These are phyloP conservation scores for Sander vitreus DNA, from an alignment of 2,113 vertebrate species.

Conservation along the genomic window DNA sequence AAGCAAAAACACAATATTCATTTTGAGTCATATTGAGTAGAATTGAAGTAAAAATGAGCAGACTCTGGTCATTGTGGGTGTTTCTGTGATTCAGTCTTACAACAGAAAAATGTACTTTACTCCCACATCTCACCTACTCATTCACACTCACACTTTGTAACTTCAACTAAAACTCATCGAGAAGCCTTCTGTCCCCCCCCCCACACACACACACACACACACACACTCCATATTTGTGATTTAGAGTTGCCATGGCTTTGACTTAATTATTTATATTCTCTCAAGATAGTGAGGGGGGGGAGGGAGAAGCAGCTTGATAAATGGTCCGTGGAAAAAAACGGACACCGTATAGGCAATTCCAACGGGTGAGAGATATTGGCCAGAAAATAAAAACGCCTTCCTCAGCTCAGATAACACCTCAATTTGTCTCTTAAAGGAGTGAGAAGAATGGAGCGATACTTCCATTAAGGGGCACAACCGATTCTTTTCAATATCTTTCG, in stretches of 20 bases:
- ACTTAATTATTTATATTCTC: constrained; percentile 60
- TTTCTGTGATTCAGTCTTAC: constrained; percentile 11
- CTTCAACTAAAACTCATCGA: constrained; percentile 14
- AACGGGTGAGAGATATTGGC: constrained; percentile 35
- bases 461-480: constrained; percentile 47
- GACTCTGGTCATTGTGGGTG: not conserved
- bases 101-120: constrained; percentile 7
- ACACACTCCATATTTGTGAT: constrained; percentile 49
- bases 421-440: constrained; percentile 61
- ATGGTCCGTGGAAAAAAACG: constrained; percentile 39
- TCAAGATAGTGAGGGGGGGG: not conserved
- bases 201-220: no score
- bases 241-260: constrained; percentile 35
- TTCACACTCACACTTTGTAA: constrained; percentile 37
- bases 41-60: not conserved
- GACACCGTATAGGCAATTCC: constrained; percentile 58
- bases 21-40: not conserved
- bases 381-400: constrained; percentile 60
- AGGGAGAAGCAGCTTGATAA: constrained; percentile 56
- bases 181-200: constrained; percentile 29
- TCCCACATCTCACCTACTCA: constrained; percentile 41
- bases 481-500: constrained; percentile 46
- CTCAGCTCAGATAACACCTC: constrained; percentile 67
- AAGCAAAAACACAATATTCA: not conserved
- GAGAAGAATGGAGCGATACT: constrained; percentile 38